These are phyloP conservation scores for Geotria australis DNA, from an alignment of 2,797 vertebrate species.

Conservation along the genomic window DNA sequence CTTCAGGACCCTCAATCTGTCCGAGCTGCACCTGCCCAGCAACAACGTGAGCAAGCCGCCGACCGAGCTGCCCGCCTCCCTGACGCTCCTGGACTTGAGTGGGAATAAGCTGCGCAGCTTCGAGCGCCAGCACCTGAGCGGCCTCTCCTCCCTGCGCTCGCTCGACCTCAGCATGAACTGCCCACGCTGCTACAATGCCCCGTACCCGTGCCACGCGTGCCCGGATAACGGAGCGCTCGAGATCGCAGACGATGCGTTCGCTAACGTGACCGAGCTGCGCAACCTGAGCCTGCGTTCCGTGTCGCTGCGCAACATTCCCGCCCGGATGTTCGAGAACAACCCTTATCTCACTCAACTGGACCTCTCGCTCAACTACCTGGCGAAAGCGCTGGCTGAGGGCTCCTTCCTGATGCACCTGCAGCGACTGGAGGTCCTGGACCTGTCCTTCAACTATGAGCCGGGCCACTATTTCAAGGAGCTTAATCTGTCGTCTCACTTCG, in stretches of 20 bases:
- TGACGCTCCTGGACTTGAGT: constrained; percentile 18
- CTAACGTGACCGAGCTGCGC: constrained; percentile 9
- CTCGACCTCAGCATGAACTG: constrained; percentile 41
- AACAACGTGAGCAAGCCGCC: constrained; percentile 29
- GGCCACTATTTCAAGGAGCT: constrained; percentile 5
- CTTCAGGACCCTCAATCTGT: constrained; percentile 16
- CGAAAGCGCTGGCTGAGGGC: not conserved
- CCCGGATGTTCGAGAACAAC: constrained; percentile 5
- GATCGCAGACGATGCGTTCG: constrained; percentile 11
- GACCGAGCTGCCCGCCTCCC: constrained; percentile 15
- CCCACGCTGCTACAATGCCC: constrained; percentile 42
- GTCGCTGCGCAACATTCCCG: constrained; percentile 2
- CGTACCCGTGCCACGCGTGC: constrained; percentile 32
- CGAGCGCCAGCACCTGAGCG: constrained; percentile 13
- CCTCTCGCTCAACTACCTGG: constrained; percentile 4
- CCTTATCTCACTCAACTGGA: constrained; percentile 5
- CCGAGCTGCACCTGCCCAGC: constrained; percentile 19
- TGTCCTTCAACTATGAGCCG: constrained; percentile 9
- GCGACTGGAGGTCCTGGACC: constrained; percentile 5
- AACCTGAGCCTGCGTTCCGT: constrained; percentile 13
- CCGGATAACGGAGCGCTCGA: constrained; percentile 10
- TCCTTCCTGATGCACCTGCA: constrained; percentile 1
- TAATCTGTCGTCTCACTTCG: constrained; percentile 4
- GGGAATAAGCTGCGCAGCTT: constrained; percentile 26
- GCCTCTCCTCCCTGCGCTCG: constrained; percentile 10